Evolutionary conservation across 2,888 invertebrate genomes (phyloP).

Genomic region (Ptilodon capucinus): DNA sequence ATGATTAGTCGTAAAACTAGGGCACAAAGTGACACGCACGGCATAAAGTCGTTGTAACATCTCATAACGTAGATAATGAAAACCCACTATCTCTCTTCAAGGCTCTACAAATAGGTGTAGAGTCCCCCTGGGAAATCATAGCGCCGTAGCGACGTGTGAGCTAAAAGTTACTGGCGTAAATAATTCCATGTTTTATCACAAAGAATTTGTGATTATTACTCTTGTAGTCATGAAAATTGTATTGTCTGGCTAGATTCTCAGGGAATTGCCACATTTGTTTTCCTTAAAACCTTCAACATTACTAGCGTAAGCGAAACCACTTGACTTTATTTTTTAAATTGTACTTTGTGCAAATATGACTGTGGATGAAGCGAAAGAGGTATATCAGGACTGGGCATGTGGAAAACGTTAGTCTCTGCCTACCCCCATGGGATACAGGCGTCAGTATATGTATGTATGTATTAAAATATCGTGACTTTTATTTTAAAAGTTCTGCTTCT

Average conservation of each 20-base stretch:
- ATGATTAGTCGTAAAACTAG: not conserved
- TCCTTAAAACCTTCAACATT: too few species aligned
- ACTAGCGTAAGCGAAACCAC: too few species aligned
- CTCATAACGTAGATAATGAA: conserved; percentile 34
- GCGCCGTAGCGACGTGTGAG: conserved; percentile 36
- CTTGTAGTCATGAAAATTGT: not conserved
- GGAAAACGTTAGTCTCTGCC: too few species aligned
- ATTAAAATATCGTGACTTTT: too few species aligned
- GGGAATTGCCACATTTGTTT: not conserved
- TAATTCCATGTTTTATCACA: conserved; percentile 35
- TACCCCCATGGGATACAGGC: too few species aligned
- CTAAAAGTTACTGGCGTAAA: conserved; percentile 35
- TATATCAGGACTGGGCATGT: too few species aligned
- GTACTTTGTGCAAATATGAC: not conserved
- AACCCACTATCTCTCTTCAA: conserved; percentile 36
- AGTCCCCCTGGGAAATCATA: conserved; percentile 38
- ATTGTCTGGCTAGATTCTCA: not conserved
- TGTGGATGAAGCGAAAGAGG: too few species aligned
- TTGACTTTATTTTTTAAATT: not conserved
- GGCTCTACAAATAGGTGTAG: conserved; percentile 39
- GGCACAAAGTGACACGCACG: not conserved
- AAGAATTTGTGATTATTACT: conserved; percentile 11
- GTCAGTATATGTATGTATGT: too few species aligned
- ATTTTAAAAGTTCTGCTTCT: too few species aligned
- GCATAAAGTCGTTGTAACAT: conserved; percentile 22